phyloP scores from a whole-genome alignment of 2,113 vertebrate species.

The Regulus satrapa region DNA sequence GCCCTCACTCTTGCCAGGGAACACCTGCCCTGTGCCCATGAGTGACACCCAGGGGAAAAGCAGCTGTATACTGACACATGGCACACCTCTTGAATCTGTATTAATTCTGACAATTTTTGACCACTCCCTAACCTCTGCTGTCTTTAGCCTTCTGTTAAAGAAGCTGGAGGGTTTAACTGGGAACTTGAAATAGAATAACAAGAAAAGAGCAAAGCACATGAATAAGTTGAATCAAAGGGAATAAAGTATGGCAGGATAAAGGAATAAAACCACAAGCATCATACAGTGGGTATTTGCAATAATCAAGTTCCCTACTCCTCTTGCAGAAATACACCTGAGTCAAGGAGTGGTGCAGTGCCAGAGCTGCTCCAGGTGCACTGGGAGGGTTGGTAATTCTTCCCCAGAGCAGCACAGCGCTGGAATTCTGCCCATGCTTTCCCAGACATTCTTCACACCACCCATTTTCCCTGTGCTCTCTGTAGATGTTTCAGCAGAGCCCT shows the following conservation, averaged over 20 bases:
- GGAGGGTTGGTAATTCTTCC: neutral
- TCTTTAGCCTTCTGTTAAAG: constrained; percentile 1
- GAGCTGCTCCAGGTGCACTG: neutral
- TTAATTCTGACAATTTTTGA: constrained; percentile 2
- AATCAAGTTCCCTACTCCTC: neutral
- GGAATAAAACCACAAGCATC: neutral
- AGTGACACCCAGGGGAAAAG: neutral
- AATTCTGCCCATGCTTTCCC: neutral
- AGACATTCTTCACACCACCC: neutral
- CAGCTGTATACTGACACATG: constrained; percentile 12
- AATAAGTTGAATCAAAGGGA: neutral
- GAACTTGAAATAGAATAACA: neutral
- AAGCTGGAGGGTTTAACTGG: neutral
- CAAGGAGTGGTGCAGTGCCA: neutral
- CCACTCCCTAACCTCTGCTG: neutral
- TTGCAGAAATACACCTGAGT: neutral
- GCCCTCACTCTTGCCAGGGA: neutral
- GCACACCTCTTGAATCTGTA: neutral
- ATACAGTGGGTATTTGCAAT: neutral
- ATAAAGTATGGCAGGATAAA: neutral
- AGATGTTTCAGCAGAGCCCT: neutral
- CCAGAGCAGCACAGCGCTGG: neutral
- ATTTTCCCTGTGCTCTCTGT: neutral
- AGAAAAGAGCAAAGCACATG: neutral
- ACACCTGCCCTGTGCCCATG: neutral